Percentiles rank a stretch among this genome's conserved stretches.
Conservation (phyloP, 2,797 vertebrate species). For the Ambastaia sidthimunki region DNA sequence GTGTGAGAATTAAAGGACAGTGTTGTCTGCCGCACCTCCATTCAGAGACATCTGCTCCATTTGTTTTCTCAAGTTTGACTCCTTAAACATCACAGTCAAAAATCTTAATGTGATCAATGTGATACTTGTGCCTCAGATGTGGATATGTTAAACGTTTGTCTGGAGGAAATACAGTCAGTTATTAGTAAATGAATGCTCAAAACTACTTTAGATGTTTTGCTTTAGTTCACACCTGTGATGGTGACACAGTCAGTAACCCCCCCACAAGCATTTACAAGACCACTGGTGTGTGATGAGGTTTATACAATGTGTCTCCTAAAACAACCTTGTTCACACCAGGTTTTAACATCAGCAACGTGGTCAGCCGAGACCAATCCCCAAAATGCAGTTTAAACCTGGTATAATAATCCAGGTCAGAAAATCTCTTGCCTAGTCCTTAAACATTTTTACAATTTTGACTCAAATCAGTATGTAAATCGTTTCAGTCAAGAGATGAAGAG, state of each 20-base stretch:
- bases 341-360: background rate
- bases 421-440: no score
- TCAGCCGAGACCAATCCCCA: background rate
- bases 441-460: no score
- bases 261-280: background rate
- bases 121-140: no score
- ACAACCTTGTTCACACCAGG: background rate
- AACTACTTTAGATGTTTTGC: background rate
- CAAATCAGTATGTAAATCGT: no score
- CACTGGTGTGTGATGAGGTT: background rate
- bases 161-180: background rate
- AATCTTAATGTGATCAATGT: no score
- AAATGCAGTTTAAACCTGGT: background rate
- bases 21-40: no score
- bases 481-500: no score
- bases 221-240: constrained; percentile 1
- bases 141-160: background rate
- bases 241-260: background rate
- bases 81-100: background rate
- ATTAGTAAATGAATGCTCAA: background rate
- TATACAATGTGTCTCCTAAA: background rate
- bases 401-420: background rate
- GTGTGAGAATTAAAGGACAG: no score
- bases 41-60: background rate
- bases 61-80: background rate